Evolutionary conservation across 1,140 invertebrate species (phyloP).

Genomic region (Onthophagus taurus): DNA sequence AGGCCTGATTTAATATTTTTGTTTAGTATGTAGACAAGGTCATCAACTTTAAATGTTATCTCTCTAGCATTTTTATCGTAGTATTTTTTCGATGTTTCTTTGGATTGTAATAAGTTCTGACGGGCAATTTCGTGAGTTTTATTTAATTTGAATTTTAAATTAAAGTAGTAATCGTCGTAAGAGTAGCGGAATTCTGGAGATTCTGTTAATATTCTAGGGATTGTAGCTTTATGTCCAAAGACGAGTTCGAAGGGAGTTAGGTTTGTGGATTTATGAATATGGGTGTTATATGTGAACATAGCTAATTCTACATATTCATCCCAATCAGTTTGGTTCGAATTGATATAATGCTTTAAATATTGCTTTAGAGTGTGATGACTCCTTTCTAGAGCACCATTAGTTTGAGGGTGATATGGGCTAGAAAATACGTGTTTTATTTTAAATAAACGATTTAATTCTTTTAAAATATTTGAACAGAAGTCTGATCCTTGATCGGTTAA

Average conservation of each 20-base stretch:
- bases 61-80: constrained; percentile 24
- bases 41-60: background rate
- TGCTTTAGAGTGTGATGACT: constrained; percentile 28
- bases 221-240: constrained; percentile 30
- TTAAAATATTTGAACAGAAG: constrained; percentile 23
- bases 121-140: constrained; percentile 27
- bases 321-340: constrained; percentile 25
- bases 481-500: constrained; percentile 32
- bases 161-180: constrained; percentile 29
- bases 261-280: constrained; percentile 31
- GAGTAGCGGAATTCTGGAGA: constrained; percentile 22
- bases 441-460: constrained; percentile 24
- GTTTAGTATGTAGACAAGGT: constrained; percentile 4
- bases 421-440: constrained; percentile 25
- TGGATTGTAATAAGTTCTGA: constrained; percentile 23
- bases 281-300: constrained; percentile 36
- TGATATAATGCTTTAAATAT: constrained; percentile 30
- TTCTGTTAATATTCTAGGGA: constrained; percentile 21
- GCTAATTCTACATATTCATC: constrained; percentile 30
- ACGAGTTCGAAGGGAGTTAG: constrained; percentile 38
- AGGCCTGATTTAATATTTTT: background rate
- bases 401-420: constrained; percentile 28
- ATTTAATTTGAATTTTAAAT: constrained; percentile 31
- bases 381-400: constrained; percentile 33
- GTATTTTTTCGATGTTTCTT: constrained; percentile 26